Evolutionary conservation across 1,140 invertebrate species (phyloP), one percentile per base, ranked within the genome.

Genomic region (Wasmannia auropunctata): DNA sequence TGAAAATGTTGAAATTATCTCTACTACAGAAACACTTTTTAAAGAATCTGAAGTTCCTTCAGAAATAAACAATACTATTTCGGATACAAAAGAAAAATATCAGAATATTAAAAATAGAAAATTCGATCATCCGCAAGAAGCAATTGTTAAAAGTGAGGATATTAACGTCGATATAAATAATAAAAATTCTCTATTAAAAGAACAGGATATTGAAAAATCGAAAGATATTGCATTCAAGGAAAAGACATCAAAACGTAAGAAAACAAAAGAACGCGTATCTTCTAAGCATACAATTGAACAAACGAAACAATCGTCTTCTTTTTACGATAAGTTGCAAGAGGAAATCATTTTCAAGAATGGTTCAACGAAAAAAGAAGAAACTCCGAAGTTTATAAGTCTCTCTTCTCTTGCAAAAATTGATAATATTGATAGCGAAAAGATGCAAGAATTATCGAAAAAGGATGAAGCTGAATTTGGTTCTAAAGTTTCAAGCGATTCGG

Each of bases 241-340:
- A 54, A 67, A 16, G 22, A 60, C n/a, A 28, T 43, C 43, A 16
- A 51, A 49, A 46, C 51, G 63, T 37, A 28, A 14, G 1, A 87
- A 77, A 69, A 87, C 49, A 51, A 87, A 56, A 69, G 63, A 62
- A 63, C 28, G 14, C 28, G 28, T n/a, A 67, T 63, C 51, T 34
- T 14, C 49, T 65, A 87, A 58, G 16, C 34, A 16, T 6, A 67
- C 6, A 37, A 6, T n/a, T 40, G 80, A 84, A 62, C 51, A 84
- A 25, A 19, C 46, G 5, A 80, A 65, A 49, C 40, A 62, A 0
- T 51, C 51, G 1, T 80, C 70, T 54, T 67, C 67, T 14, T 49
- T 46, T n/a, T 63, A 58, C n/a, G 83, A 88, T 40, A 88, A 90
- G 37, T 51, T 88, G 3, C 51, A 88, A 31, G 69, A 89, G 40